A percentile compares a stretch with the other conserved stretches of the same genome.
phyloP scores from a whole-genome alignment of 2,113 vertebrate species.

The Pygathrix nemaeus region DNA sequence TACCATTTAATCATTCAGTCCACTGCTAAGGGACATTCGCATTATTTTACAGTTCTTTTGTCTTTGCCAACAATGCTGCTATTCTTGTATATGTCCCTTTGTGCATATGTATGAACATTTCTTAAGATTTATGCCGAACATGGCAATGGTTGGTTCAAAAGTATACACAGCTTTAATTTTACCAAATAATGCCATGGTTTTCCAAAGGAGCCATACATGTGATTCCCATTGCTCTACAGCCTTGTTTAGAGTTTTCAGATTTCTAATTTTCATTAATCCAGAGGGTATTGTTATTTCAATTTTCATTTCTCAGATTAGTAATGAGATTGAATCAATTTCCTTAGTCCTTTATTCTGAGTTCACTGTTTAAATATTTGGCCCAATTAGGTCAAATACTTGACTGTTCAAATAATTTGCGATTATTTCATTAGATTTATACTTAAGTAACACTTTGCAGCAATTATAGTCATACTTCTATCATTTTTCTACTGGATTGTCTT shows the following conservation, averaged over 20 bases:
- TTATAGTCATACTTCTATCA: too few species aligned
- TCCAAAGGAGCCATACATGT: neutral
- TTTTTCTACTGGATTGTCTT: slow-evolving; percentile 23
- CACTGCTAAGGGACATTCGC: neutral
- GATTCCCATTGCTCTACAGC: neutral
- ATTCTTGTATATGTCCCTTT: neutral
- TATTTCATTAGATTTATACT: too few species aligned
- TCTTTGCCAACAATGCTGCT: neutral
- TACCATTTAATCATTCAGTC: neutral
- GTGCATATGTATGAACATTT: neutral
- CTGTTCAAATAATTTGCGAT: too few species aligned
- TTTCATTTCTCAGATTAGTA: neutral
- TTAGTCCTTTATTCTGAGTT: neutral
- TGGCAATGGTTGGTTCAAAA: neutral
- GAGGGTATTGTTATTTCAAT: neutral
- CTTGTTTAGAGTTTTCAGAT: neutral
- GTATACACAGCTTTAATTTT: neutral
- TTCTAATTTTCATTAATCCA: slow-evolving; percentile 5
- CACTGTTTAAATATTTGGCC: neutral
- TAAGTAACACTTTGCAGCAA: too few species aligned
- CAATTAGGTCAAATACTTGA: too few species aligned
- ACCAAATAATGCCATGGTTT: neutral
- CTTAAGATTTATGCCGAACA: neutral
- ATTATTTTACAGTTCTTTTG: neutral
- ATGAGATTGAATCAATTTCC: neutral